Evolutionary conservation across 2,888 invertebrate species (phyloP).

Genomic region (Perithous albicinctus): DNA sequence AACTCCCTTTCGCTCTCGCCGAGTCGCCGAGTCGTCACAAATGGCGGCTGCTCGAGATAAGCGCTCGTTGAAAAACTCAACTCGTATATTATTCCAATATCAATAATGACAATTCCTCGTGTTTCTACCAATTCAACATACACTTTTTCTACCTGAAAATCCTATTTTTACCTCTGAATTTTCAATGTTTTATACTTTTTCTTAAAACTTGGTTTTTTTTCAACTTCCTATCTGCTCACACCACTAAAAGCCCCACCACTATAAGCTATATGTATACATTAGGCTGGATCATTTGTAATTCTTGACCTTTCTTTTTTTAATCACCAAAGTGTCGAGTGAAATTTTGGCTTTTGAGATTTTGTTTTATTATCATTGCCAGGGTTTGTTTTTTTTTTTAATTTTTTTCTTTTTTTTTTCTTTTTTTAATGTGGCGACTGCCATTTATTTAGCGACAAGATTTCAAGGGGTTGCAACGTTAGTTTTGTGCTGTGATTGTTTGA

Average conservation of each 20-base stretch:
- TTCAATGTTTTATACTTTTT: not conserved
- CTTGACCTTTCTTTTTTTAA: too few species aligned
- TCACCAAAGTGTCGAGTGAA: too few species aligned
- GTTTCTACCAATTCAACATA: too few species aligned
- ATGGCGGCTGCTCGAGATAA: constrained; percentile 20
- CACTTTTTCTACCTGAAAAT: too few species aligned
- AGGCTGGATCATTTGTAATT: not conserved
- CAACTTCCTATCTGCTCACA: not conserved
- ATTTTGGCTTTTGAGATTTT: too few species aligned
- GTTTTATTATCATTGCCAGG: too few species aligned
- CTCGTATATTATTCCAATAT: not conserved
- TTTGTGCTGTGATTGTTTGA: too few species aligned
- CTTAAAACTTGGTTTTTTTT: not conserved
- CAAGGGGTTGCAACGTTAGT: too few species aligned
- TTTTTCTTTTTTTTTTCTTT: too few species aligned
- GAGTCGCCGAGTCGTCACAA: constrained; percentile 15
- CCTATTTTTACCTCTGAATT: not conserved
- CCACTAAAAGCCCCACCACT: not conserved
- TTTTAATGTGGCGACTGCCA: too few species aligned
- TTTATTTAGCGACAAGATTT: too few species aligned
- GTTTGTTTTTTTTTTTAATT: too few species aligned
- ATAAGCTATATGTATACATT: not conserved
- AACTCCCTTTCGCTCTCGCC: constrained; percentile 6
- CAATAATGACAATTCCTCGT: not conserved
- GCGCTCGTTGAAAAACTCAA: not conserved